Conservation (phyloP, 1,140 invertebrate species). For the Cherax quadricarinatus region DNA sequence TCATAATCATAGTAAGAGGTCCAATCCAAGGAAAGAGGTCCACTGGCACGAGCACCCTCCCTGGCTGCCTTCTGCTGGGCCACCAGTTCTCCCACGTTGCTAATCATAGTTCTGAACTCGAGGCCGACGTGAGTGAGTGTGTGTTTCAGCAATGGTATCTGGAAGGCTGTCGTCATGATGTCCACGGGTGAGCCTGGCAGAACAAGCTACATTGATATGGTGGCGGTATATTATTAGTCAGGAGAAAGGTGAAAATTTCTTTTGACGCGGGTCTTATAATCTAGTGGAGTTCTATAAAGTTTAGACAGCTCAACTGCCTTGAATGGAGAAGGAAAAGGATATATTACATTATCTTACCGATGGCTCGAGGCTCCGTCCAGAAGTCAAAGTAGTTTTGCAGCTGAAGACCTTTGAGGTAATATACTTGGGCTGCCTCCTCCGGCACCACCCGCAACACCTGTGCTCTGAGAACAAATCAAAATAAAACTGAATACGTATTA, state of each 20-base stretch:
- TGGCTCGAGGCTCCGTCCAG: constrained; percentile 49
- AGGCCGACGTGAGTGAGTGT: background rate
- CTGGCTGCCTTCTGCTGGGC: background rate
- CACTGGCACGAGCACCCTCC: background rate
- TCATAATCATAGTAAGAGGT: constrained; percentile 45
- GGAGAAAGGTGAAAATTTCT: background rate
- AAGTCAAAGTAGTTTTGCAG: constrained; percentile 33
- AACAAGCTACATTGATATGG: background rate
- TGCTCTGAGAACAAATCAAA: background rate
- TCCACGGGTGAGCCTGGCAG: constrained; percentile 42
- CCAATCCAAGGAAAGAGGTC: constrained; percentile 43
- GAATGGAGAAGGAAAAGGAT: background rate
- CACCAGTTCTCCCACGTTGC: constrained; percentile 10
- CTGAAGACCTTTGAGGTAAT: constrained; percentile 27
- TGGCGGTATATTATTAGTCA: background rate
- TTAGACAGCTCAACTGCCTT: too few relatives aligned
- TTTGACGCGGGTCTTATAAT: background rate
- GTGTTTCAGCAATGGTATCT: constrained; percentile 19
- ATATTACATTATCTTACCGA: background rate
- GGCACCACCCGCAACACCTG: constrained; percentile 50
- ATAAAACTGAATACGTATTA: background rate
- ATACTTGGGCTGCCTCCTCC: background rate
- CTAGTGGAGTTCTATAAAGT: too few relatives aligned
- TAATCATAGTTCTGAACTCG: background rate
- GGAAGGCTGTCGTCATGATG: constrained; percentile 38